Evolutionary conservation across 2,888 invertebrate genomes (phyloP).

Genomic region (Napeogenes sylphis): DNA sequence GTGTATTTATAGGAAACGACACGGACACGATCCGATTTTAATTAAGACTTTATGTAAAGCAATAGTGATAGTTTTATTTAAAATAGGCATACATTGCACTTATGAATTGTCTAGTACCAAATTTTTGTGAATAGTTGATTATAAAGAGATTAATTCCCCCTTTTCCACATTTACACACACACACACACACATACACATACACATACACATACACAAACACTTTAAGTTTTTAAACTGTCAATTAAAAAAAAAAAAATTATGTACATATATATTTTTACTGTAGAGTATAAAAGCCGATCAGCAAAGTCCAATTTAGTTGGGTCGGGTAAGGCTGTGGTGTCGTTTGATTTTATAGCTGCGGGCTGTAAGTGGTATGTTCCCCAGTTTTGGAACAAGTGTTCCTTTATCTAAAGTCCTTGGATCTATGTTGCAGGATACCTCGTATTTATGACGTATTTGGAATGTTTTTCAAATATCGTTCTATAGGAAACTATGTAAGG

Average conservation of each 20-base stretch:
- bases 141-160: too few relatives aligned
- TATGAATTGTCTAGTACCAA: too few relatives aligned
- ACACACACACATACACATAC: too few relatives aligned
- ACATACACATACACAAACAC: too few relatives aligned
- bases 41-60: slow-evolving; percentile 1
- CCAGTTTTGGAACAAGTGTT: slow-evolving; percentile 7
- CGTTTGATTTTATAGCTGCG: slow-evolving; percentile 33
- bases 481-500: background rate
- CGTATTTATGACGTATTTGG: background rate
- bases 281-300: slow-evolving; percentile 30
- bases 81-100: background rate
- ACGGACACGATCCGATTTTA: slow-evolving; percentile 1
- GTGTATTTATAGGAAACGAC: slow-evolving; percentile 5
- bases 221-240: too few relatives aligned
- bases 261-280: slow-evolving; percentile 33
- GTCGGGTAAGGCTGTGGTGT: slow-evolving; percentile 34
- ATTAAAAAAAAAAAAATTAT: too few relatives aligned
- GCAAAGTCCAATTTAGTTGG: slow-evolving; percentile 51
- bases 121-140: too few relatives aligned
- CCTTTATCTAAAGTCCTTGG: slow-evolving; percentile 4
- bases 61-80: background rate
- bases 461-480: background rate
- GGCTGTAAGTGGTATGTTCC: slow-evolving; percentile 26
- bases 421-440: background rate
- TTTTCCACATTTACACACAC: too few relatives aligned